A percentile compares a stretch with the other conserved stretches of the same genome.
These are phyloP conservation scores for Nycticorax nycticorax DNA, from an alignment of 2,113 vertebrate species.

Conservation along the genomic window DNA sequence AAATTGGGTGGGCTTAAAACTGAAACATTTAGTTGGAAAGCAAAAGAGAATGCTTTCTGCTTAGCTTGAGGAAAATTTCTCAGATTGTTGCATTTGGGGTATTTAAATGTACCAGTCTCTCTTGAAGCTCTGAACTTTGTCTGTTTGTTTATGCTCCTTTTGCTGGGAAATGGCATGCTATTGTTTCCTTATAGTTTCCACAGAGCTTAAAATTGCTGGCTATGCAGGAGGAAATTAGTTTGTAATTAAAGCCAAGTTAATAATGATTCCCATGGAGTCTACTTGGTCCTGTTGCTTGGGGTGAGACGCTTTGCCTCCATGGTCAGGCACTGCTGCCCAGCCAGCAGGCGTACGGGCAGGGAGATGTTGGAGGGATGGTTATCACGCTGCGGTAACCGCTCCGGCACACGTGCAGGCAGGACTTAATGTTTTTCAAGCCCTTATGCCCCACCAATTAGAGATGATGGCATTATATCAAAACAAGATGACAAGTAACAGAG, in stretches of 20 bases:
- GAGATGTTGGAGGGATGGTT: neutral
- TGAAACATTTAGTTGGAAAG: neutral
- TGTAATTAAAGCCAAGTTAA: constrained; percentile 57
- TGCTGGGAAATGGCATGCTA: neutral
- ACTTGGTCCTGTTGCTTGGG: neutral
- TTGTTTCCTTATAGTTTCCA: neutral
- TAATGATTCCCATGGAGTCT: neutral
- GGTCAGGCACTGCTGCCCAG: neutral
- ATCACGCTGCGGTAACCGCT: neutral
- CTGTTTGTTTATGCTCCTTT: neutral
- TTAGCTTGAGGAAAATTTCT: neutral
- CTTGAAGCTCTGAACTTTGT: neutral
- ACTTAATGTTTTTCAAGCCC: neutral
- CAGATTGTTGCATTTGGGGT: neutral
- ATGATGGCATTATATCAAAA: neutral
- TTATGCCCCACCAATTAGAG: neutral
- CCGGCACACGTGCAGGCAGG: neutral
- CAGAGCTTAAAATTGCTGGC: constrained; percentile 25
- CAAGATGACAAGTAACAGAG: neutral
- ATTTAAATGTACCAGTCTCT: neutral
- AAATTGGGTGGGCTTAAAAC: neutral
- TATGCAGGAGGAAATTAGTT: constrained; percentile 32
- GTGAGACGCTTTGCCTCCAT: neutral
- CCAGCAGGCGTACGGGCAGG: neutral
- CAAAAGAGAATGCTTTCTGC: neutral